Evolutionary conservation across 30 jellyfish, hydroid and myxozoan genomes (phyloP), one percentile per base, ranked within the genome.

Genomic region (Hydra vulgaris): DNA sequence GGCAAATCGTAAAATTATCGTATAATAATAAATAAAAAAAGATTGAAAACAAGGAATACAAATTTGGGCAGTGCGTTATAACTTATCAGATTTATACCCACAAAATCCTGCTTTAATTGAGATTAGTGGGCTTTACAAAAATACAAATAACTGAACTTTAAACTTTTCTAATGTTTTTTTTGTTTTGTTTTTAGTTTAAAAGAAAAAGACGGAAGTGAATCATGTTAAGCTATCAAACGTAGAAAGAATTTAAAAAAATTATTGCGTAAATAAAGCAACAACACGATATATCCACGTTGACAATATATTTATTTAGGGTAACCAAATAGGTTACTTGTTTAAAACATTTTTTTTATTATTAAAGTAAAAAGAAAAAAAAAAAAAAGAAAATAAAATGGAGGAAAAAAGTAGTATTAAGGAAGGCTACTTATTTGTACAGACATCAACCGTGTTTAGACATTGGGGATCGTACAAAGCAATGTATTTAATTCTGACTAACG

Each of bases 401-500:
- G 18, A 7, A n/a, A 27, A 73, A 21, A 73, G n/a, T 53, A 78
- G 23, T 18, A 26, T 78, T 15, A 78, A 66, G 25, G 87, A 80
- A 80, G 87, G 87, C 18, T 80, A 80, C 71, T 7, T 80, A 84
- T 80, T 80, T 40, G 72, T 80, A 54, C 87, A 80, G 54, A 80
- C 23, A 19, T 0, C 67, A 17, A 8, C 87, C 3, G 54, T 80
- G 7, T 80, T 74, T 74, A 80, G 66, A 55, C 87, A 74, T 12
- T 40, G 61, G 61, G 25, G 76, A 24, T 19, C 87, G 15, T 66
- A 27, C 18, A 80, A 80, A 66, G 87, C 87, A 16, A 80, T 24
- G 66, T 80, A 80, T 70, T 80, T 80, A 18, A 80, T 80, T 17
- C 24, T 80, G 12, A 80, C 87, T 8, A 67, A 66, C 72, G 87